Conservation (phyloP, 1,140 invertebrate genomes). For the Heliconius eleuchia region DNA sequence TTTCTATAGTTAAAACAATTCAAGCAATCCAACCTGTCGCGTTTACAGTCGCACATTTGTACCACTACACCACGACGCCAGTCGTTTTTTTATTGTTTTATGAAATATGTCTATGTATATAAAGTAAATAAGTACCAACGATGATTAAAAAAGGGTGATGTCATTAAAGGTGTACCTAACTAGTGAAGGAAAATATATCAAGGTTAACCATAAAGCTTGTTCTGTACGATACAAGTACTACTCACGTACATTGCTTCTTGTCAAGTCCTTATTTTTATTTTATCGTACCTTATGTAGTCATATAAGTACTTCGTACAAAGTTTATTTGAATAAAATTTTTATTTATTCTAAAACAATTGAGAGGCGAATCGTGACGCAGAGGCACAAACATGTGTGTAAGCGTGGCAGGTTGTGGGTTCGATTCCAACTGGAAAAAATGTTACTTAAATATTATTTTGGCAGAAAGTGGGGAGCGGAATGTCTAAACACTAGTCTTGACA, state of each 20-base stretch:
- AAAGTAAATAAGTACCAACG: background rate
- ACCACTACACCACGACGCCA: too few relatives aligned
- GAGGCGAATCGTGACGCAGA: too few relatives aligned
- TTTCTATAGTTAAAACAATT: background rate
- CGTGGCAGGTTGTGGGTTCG: too few relatives aligned
- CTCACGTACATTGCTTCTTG: background rate
- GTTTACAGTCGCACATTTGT: too few relatives aligned
- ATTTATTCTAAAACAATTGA: too few relatives aligned
- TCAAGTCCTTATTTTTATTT: slow-evolving; percentile 2
- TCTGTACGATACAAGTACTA: slow-evolving; percentile 8
- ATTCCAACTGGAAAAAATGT: too few relatives aligned
- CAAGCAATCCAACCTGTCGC: too few relatives aligned
- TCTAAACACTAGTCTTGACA: too few relatives aligned
- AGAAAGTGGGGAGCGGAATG: too few relatives aligned
- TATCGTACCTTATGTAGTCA: background rate
- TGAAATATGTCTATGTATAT: background rate
- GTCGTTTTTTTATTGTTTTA: background rate
- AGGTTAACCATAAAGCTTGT: slow-evolving; percentile 24
- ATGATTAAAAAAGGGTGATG: slow-evolving; percentile 15
- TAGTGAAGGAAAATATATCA: slow-evolving; percentile 28
- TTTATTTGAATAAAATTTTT: too few relatives aligned
- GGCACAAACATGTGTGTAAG: too few relatives aligned
- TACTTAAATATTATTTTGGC: too few relatives aligned
- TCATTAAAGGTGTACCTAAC: slow-evolving; percentile 22
- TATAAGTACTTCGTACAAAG: background rate